A percentile compares a stretch with the other conserved stretches of the same genome.
These are phyloP conservation scores for Thysanoteuthis rhombus DNA, from an alignment of 2,888 invertebrate genomes.

Conservation along the genomic window DNA sequence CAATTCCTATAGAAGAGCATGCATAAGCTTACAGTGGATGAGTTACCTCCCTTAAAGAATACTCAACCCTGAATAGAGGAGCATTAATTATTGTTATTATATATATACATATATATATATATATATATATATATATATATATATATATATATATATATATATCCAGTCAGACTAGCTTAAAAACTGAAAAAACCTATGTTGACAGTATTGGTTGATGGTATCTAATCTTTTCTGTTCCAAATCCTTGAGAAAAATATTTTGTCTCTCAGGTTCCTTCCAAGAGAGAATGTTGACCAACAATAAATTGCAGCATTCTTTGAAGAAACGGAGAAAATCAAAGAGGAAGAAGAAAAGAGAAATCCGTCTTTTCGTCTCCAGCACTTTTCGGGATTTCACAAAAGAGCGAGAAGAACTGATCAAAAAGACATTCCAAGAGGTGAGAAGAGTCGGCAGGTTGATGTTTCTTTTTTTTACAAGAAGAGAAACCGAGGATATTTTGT, in stretches of 20 bases:
- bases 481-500: no score
- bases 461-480: background rate
- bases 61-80: no score
- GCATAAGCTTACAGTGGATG: no score
- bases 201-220: no score
- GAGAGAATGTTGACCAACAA: background rate
- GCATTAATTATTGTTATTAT: no score
- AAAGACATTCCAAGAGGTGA: conserved; percentile 58
- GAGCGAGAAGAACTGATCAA: conserved; percentile 59
- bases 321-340: background rate
- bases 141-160: no score
- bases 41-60: no score
- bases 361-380: conserved; percentile 58
- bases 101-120: no score
- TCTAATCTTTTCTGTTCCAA: background rate
- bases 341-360: conserved; percentile 54
- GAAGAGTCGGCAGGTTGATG: background rate
- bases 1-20: no score
- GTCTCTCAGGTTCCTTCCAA: background rate
- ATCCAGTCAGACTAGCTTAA: no score
- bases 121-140: no score
- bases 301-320: background rate
- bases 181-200: no score
- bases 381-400: conserved; percentile 52
- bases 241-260: background rate